Evolutionary conservation across 2,797 vertebrate genomes (phyloP).

Genomic region (Microctenopoma steveboyesi): DNA sequence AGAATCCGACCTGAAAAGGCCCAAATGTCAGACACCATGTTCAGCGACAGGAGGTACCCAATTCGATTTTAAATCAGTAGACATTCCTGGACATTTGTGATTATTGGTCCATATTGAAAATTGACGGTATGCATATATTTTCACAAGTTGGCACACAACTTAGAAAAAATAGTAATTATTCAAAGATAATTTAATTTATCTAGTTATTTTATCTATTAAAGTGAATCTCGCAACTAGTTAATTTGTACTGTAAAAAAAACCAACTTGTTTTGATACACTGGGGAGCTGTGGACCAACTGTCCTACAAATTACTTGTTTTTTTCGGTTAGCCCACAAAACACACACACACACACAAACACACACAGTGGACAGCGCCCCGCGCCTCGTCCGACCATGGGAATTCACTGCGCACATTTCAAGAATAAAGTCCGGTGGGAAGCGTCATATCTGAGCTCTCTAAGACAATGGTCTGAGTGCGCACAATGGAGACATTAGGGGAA

Average conservation of each 20-base stretch:
- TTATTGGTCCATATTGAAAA: too few species aligned
- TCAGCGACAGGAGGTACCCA: neutral
- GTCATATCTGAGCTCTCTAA: slow-evolving; percentile 84
- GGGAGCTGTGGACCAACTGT: slow-evolving; percentile 11
- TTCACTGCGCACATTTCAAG: slow-evolving; percentile 67
- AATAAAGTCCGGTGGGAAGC: slow-evolving; percentile 83
- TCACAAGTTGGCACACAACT: slow-evolving; percentile 13
- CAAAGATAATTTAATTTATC: neutral
- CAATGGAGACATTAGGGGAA: slow-evolving; percentile 92
- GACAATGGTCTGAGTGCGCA: slow-evolving; percentile 84
- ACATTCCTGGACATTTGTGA: neutral
- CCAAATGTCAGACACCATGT: neutral
- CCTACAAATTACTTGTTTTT: slow-evolving; percentile 37
- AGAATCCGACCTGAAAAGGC: slow-evolving; percentile 91
- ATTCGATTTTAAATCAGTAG: neutral
- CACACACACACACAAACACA: slow-evolving; percentile 31
- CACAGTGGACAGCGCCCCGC: slow-evolving; percentile 51
- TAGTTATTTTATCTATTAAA: neutral
- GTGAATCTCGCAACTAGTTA: neutral
- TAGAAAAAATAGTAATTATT: neutral
- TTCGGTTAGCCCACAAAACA: slow-evolving; percentile 12
- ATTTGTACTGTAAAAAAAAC: slow-evolving; percentile 1
- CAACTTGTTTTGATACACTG: slow-evolving; percentile 2
- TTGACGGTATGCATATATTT: neutral
- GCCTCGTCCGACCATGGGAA: slow-evolving; percentile 77